Evolutionary conservation across 2,888 invertebrate genomes (phyloP), one percentile per base, ranked within the genome.

Genomic region (Rhamnusium bicolor): DNA sequence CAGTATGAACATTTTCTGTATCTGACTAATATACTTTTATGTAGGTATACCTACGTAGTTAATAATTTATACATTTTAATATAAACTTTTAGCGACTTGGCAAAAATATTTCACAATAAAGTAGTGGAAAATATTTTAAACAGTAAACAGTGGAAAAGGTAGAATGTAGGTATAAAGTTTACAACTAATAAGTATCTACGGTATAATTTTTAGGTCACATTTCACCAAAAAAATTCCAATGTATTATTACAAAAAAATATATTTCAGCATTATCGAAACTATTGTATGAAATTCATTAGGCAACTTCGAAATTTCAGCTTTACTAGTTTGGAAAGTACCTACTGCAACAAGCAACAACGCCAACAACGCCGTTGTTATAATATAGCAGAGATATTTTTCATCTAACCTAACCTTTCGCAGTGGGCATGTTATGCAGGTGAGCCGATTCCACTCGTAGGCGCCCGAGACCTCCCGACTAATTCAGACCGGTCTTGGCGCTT

Each of bases 391-490:
- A 74, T 73, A 77, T 71, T 77, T 77, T 73, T 73, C 74, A 72
- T 77, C 67, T 63, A 79, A 86, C 86, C 85, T 87, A 86, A 87
- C 87, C 86, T 87, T 87, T 87, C 83, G 80, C 80, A 80, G 83
- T 80, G 79, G 83, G 84, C 85, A 84, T 87, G 88, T 89, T 88
- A 89, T 89, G 90, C 90, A 90, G 90, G 90, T 90, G 90, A 90
- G 88, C 88, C 60, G 73, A 76, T 72, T 10, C 10, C 16, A 6
- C 1, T 60, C 90, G 90, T 87, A 79, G 80, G 75, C 18, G 1
- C 51, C 81, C 90, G 90, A 89, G 72, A 80, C 53, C 69, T 47
- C 63, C 82, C 87, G 87, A 87, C 69, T 67, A 67, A 62, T 76
- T 73, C 82, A 83, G 87, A 88, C 88, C 86, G 88, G 87, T 87